Conservation (phyloP, 2,888 invertebrate species). For the Pegoplata infirma region DNA sequence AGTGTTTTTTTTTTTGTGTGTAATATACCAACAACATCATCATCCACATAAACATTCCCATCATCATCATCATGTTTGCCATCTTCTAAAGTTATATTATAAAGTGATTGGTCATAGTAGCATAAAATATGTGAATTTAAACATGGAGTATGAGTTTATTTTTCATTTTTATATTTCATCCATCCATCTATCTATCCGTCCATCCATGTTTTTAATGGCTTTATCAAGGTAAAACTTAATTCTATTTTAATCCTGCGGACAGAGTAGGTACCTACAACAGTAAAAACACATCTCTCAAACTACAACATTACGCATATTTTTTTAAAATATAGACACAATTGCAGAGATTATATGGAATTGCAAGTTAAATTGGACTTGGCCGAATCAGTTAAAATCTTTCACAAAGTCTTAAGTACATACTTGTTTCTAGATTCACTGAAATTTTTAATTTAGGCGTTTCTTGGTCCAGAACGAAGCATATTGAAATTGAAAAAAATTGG, state of each 20-base stretch:
- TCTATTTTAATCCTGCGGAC: constrained; percentile 55
- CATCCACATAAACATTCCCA: neutral
- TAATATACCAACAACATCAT: neutral
- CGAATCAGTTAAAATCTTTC: too few relatives aligned
- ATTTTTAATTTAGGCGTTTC: too few relatives aligned
- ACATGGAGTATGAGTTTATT: neutral
- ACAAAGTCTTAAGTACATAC: too few relatives aligned
- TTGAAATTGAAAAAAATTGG: too few relatives aligned
- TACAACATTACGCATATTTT: neutral
- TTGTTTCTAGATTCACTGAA: too few relatives aligned
- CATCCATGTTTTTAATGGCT: constrained; percentile 49
- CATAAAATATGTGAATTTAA: neutral
- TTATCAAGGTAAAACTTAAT: constrained; percentile 52
- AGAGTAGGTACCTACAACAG: too few relatives aligned
- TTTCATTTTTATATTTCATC: neutral
- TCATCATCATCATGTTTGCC: constrained; percentile 3
- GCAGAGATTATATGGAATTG: too few relatives aligned
- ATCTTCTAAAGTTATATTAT: constrained; percentile 18
- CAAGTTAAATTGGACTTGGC: too few relatives aligned
- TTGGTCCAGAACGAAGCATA: too few relatives aligned
- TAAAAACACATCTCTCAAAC: neutral
- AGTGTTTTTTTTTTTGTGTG: too few relatives aligned
- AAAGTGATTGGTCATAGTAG: constrained; percentile 32
- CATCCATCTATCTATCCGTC: neutral
- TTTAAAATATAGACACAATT: neutral